phyloP scores from a whole-genome alignment of 2,888 invertebrate species.

The Platycheirus rosarum region DNA sequence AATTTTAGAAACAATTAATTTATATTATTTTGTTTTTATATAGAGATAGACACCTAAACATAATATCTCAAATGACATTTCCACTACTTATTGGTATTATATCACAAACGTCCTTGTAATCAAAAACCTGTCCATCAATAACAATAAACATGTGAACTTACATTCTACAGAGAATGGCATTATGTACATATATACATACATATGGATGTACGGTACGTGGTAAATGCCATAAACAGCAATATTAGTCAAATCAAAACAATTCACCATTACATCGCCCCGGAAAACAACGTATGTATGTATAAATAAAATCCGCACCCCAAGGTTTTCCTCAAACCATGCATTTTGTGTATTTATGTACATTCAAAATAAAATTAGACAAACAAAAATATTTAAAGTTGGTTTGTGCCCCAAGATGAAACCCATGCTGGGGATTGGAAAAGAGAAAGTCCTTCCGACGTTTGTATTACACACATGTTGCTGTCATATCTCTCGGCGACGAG shows the following conservation, averaged over 20 bases:
- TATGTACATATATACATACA: too few relatives aligned
- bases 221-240: conserved; percentile 38
- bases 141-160: conserved; percentile 36
- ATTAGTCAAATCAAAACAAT: conserved; percentile 37
- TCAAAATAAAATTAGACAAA: conserved; percentile 58
- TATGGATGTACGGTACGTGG: too few relatives aligned
- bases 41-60: too few relatives aligned
- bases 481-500: conserved; percentile 56
- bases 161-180: too few relatives aligned
- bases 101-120: conserved; percentile 12
- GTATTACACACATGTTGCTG: conserved; percentile 2
- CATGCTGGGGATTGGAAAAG: not conserved
- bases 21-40: too few relatives aligned
- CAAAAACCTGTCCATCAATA: conserved; percentile 58
- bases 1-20: too few relatives aligned
- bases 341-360: conserved; percentile 3
- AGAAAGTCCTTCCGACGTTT: conserved; percentile 32
- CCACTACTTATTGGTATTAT: not conserved
- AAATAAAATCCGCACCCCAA: conserved; percentile 6
- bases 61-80: not conserved
- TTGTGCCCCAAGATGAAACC: conserved; percentile 15
- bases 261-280: not conserved
- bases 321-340: conserved; percentile 6
- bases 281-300: conserved; percentile 14
- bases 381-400: conserved; percentile 50